phyloP scores from a whole-genome alignment of 2,797 vertebrate species.

The Ptychadena robeensis region DNA sequence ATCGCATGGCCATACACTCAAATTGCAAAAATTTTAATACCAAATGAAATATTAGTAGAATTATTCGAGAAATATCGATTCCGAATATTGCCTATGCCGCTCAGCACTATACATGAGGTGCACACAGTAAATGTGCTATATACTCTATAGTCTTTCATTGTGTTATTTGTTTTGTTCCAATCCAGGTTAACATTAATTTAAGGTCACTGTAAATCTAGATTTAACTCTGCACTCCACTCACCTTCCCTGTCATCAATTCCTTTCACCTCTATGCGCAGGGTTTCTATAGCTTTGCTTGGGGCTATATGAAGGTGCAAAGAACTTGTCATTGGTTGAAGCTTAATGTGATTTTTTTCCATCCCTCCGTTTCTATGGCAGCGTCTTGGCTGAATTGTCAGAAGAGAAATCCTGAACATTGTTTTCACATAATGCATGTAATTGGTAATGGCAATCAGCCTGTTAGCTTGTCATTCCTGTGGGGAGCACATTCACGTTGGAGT shows the following conservation, averaged over 20 bases:
- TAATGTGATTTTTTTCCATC: constrained; percentile 69
- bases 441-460: constrained; percentile 63
- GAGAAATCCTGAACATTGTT: constrained; percentile 67
- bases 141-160: too few relatives aligned
- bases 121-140: too few relatives aligned
- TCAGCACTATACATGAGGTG: too few relatives aligned
- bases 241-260: not conserved
- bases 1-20: too few relatives aligned
- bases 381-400: constrained; percentile 67
- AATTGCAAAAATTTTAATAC: too few relatives aligned
- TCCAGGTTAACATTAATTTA: too few relatives aligned
- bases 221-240: not conserved
- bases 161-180: too few relatives aligned
- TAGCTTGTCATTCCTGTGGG: constrained; percentile 46
- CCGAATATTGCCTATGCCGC: too few relatives aligned
- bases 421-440: constrained; percentile 69
- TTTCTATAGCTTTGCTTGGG: constrained; percentile 15
- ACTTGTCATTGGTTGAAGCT: constrained; percentile 68
- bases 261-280: not conserved
- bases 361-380: constrained; percentile 73
- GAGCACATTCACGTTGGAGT: constrained; percentile 16
- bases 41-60: too few relatives aligned
- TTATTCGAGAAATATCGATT: too few relatives aligned
- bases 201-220: not conserved
- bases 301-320: constrained; percentile 27